Evolutionary conservation across 1,140 invertebrate species (phyloP), one percentile per base, ranked within the genome.

Genomic region (Hetaerina americana): DNA sequence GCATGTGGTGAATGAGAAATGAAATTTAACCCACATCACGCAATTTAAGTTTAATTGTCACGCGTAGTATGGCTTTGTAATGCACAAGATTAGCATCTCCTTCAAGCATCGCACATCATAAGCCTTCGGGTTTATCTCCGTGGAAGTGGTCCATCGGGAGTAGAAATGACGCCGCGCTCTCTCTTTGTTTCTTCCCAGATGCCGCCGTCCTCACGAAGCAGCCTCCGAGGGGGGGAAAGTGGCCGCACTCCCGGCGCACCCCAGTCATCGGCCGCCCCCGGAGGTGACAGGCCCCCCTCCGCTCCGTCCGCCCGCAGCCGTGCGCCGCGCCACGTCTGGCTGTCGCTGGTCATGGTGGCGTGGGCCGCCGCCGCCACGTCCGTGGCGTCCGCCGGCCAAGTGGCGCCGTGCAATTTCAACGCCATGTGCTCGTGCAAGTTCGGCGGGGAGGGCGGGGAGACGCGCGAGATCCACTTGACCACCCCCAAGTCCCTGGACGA

Each of bases 361-460:
- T 12, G 15, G 40, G 40, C 40, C 15, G 15, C 15, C 10, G 40
- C 40, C 40, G 40, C 22, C 15, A 18, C 40, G 15, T 57, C 22
- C 15, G 40, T n/a, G 2, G 67, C n/a, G 1, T 18, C 12, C 2
- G 67, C 67, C 12, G 18, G 25, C 6, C 67, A 75, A 71, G 69
- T 71, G 71, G 78, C 80, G 68, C 83, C 85, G 27, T 87, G 86
- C 76, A 81, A 81, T 26, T 85, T 87, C 76, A 87, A 87, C 76
- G 81, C 85, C 22, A 86, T 87, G 85, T 87, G 86, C 78, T 82
- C 85, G 72, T 88, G 87, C 75, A 85, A 85, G 78, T 79, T 85
- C 0, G 79, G 84, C 73, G 84, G 84, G 72, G 83, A 85, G 70
- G 80, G 81, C 27, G 84, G 85, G 73, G 81, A 85, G 24, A 27